Conservation (phyloP, 2,113 vertebrate genomes). For the Chaetura pelagica region DNA sequence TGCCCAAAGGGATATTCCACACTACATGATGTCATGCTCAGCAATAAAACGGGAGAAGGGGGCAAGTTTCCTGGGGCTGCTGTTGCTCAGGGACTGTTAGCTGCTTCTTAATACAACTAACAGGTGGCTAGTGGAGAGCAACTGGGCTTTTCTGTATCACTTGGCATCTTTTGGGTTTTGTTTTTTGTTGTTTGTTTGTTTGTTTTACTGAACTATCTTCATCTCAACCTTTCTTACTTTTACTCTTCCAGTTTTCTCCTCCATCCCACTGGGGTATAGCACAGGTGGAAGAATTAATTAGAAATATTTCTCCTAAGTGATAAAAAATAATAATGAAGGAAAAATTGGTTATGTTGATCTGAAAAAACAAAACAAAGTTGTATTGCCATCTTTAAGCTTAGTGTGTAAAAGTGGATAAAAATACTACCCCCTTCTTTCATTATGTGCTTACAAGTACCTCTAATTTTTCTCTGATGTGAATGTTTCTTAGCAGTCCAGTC, state of each 20-base stretch:
- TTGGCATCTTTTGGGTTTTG: not conserved
- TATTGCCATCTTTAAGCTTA: not conserved
- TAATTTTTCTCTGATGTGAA: not conserved
- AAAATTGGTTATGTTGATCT: not conserved
- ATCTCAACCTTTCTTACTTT: not conserved
- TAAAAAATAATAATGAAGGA: not conserved
- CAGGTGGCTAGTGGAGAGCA: not conserved
- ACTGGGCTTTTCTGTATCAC: not conserved
- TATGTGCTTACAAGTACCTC: not conserved
- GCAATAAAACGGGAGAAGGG: rapidly evolving
- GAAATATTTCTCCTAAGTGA: not conserved
- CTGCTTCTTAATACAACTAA: too few relatives aligned
- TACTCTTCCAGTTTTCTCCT: not conserved
- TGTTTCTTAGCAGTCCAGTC: not conserved
- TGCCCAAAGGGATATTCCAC: not conserved
- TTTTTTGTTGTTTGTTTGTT: not conserved
- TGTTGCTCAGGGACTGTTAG: not conserved
- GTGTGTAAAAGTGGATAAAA: not conserved
- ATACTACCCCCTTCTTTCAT: not conserved
- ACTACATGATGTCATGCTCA: rapidly evolving
- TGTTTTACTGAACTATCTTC: not conserved
- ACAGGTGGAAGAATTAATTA: not conserved
- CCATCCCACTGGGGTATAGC: too few relatives aligned
- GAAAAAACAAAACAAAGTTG: not conserved
- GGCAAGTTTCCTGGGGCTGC: not conserved